Evolutionary conservation across 2,888 invertebrate genomes (phyloP).

Genomic region (Idaea aversata): DNA sequence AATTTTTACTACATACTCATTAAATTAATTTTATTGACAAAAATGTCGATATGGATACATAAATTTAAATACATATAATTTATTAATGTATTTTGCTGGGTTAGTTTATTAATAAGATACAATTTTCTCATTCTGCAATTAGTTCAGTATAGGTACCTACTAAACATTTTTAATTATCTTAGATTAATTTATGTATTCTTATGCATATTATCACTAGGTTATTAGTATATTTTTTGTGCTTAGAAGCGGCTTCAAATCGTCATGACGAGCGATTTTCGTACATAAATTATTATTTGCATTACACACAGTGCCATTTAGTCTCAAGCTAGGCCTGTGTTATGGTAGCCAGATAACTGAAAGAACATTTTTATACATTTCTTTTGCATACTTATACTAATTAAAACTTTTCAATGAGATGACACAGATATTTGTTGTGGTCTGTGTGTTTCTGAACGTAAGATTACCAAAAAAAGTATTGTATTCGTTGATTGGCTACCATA

Average conservation of each 20-base stretch:
- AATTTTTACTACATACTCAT: neutral
- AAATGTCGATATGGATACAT: neutral
- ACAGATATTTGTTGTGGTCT: no score
- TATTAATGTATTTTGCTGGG: neutral
- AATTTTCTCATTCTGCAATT: neutral
- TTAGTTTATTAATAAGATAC: neutral
- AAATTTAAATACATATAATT: constrained; percentile 1
- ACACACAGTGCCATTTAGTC: no score
- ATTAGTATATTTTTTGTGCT: constrained; percentile 12
- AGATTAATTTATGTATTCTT: neutral
- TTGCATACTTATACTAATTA: no score
- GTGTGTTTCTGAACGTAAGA: no score
- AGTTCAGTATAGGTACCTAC: neutral
- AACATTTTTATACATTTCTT: no score
- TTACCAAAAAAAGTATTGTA: no score
- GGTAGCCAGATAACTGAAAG: no score
- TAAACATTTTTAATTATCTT: neutral
- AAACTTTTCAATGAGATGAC: no score
- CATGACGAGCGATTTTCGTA: neutral
- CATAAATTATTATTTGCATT: no score
- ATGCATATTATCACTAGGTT: constrained; percentile 7
- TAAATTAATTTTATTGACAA: neutral
- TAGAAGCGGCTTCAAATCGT: constrained; percentile 1
- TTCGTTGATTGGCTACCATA: no score
- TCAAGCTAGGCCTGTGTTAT: no score